Percentiles rank a stretch among this genome's conserved stretches.
These are phyloP conservation scores for Rhombomys opimus DNA, from an alignment of 2,113 vertebrate species.

Conservation along the genomic window DNA sequence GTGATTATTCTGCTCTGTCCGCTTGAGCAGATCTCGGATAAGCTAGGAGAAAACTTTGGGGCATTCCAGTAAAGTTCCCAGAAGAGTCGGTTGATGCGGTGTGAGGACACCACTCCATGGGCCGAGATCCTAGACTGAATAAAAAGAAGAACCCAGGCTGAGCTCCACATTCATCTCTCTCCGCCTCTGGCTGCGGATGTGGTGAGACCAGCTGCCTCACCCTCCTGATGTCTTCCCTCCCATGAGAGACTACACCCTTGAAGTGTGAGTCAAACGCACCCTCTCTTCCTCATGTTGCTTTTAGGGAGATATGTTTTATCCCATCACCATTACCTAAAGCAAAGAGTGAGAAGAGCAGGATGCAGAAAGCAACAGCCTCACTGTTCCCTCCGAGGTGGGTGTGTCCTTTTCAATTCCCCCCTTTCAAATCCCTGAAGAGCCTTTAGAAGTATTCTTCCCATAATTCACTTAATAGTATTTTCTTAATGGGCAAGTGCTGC, in stretches of 20 bases:
- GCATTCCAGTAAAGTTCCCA: background rate
- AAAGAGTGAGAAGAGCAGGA: background rate
- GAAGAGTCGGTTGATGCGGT: background rate
- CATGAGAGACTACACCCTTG: background rate
- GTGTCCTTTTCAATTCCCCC: too few species aligned
- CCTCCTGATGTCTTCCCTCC: background rate
- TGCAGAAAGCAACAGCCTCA: accelerated
- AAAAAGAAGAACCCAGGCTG: background rate
- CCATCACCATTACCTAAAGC: background rate
- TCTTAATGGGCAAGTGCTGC: background rate
- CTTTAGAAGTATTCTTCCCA: background rate
- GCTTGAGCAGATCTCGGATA: background rate
- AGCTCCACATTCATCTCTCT: background rate
- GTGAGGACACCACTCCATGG: background rate
- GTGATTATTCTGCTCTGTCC: background rate
- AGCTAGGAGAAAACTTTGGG: background rate
- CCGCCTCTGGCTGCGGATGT: background rate
- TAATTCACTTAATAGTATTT: background rate
- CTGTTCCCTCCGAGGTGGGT: background rate
- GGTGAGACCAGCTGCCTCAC: background rate
- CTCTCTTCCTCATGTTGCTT: background rate
- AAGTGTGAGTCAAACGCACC: background rate
- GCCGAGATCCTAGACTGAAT: background rate
- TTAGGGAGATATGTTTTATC: accelerated
- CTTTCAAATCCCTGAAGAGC: background rate